A percentile compares a stretch with the other conserved stretches of the same genome.
Conservation (phyloP, 2,113 vertebrate genomes). For the Columbina picui region DNA sequence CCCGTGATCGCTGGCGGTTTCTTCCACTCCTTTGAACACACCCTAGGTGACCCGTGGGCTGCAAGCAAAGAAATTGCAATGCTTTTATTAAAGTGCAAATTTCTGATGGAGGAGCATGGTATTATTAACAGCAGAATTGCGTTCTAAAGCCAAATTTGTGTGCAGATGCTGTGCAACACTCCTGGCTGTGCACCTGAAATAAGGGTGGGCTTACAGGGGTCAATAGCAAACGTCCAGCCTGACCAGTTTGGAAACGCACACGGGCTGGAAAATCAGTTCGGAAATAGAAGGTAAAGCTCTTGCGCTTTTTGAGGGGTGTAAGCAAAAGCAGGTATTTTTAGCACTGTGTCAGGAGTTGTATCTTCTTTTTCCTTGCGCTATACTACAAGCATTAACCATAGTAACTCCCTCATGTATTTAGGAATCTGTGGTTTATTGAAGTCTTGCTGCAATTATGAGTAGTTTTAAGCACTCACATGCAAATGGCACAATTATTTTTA, state of each 20-base stretch:
- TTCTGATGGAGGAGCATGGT: fast-evolving
- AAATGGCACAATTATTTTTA: neutral
- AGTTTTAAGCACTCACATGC: neutral
- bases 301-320: fast-evolving
- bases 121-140: fast-evolving
- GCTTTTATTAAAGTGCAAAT: neutral
- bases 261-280: neutral
- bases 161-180: fast-evolving
- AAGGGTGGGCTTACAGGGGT: fast-evolving
- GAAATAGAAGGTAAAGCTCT: neutral
- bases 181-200: fast-evolving
- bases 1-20: fast-evolving
- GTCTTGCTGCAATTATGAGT: neutral
- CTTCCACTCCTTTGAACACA: neutral
- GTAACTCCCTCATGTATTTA: neutral
- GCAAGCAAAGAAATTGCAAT: too few species aligned
- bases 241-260: fast-evolving
- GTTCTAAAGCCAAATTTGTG: fast-evolving
- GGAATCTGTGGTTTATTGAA: neutral
- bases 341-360: neutral
- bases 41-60: neutral
- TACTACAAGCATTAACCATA: neutral
- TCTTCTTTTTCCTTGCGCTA: neutral
- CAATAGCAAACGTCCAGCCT: neutral
- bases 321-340: neutral